Percentiles rank a stretch among this genome's conserved stretches.
These are phyloP conservation scores for Mesorhabditis spiculigera DNA, from an alignment of 2,888 invertebrate genomes.

Conservation along the genomic window DNA sequence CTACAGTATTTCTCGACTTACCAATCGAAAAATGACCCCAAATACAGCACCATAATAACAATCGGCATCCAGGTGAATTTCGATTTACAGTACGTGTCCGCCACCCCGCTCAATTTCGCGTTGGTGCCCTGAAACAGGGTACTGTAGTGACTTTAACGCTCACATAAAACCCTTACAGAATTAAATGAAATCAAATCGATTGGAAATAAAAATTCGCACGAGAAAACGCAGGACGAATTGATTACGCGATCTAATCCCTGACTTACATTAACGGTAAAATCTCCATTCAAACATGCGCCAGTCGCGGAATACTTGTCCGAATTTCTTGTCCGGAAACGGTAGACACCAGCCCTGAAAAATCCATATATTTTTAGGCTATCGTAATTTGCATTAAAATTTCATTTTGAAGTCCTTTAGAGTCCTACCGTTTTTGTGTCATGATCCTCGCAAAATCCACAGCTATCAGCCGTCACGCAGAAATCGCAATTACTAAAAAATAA, in stretches of 20 bases:
- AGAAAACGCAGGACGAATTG: not conserved
- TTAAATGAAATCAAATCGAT: not conserved
- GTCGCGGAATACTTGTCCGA: slow-evolving; percentile 25
- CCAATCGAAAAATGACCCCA: slow-evolving; percentile 36
- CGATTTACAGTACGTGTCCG: slow-evolving; percentile 49
- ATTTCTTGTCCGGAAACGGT: slow-evolving; percentile 22
- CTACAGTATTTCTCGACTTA: slow-evolving; percentile 9
- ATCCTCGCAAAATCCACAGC: slow-evolving; percentile 60
- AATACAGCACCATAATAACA: slow-evolving; percentile 50
- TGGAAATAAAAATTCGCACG: not conserved
- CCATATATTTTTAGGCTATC: not conserved
- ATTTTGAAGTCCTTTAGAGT: not conserved
- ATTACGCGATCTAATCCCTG: too few relatives aligned
- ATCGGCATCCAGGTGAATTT: slow-evolving; percentile 58
- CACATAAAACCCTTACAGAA: too few relatives aligned
- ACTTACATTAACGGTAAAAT: slow-evolving; percentile 12
- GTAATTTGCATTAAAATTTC: not conserved
- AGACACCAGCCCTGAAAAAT: slow-evolving; percentile 33
- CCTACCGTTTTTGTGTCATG: slow-evolving; percentile 22
- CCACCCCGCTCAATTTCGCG: slow-evolving; percentile 24
- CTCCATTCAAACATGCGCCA: slow-evolving; percentile 22
- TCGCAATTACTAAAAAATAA: slow-evolving; percentile 58
- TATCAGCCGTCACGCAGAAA: slow-evolving; percentile 59
- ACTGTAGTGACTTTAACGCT: not conserved
- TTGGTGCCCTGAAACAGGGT: not conserved